Percentiles rank a stretch among this genome's conserved stretches.
Conservation (phyloP, 2,888 invertebrate genomes). For the Octonoba sinensis region DNA sequence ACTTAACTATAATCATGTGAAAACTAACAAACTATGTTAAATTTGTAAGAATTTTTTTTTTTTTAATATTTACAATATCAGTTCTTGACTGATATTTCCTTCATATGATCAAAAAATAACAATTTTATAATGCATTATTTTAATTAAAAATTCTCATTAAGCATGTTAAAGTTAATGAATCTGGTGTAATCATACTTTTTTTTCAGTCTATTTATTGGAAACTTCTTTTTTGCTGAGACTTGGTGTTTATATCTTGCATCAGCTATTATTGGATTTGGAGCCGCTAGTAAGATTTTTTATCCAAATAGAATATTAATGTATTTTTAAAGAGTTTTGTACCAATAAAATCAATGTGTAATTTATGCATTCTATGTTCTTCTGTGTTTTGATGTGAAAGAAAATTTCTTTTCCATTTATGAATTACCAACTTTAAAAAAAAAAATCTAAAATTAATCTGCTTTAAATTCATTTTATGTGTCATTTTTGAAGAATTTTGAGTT, state of each 20-base stretch:
- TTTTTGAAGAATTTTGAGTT: no score
- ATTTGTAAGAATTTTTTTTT: neutral
- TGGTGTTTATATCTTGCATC: conserved; percentile 89
- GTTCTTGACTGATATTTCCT: no score
- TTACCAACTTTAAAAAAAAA: no score
- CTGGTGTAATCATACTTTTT: conserved; percentile 20
- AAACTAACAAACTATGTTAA: no score
- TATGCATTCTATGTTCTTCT: no score
- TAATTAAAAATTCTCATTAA: neutral
- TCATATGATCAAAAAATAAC: no score
- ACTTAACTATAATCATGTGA: no score
- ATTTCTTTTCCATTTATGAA: no score
- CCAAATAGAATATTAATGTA: neutral
- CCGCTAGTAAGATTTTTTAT: conserved; percentile 76
- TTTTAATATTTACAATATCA: neutral
- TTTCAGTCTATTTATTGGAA: conserved; percentile 86
- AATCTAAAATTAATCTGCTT: no score
- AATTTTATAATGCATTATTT: neutral
- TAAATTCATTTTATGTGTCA: no score
- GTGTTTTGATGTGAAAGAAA: no score
- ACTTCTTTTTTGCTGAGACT: conserved; percentile 86
- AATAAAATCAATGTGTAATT: no score
- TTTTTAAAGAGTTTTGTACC: neutral
- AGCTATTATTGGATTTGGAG: conserved; percentile 88
- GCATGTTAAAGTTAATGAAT: neutral